Evolutionary conservation across 2,888 invertebrate genomes (phyloP).

Genomic region (Trilocha varians): DNA sequence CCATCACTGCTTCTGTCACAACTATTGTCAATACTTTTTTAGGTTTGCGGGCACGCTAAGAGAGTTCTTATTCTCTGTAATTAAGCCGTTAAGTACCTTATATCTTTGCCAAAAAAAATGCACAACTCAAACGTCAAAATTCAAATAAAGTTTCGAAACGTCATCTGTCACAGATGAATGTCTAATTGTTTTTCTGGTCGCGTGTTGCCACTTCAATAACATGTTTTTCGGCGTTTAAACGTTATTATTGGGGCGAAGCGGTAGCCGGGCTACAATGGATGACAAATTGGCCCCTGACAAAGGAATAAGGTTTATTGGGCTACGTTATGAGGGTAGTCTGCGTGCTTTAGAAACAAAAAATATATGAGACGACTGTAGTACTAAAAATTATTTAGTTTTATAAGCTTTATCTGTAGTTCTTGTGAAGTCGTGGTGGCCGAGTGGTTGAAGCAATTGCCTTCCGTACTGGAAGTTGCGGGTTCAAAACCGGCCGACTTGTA

Average conservation of each 20-base stretch:
- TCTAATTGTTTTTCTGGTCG: conserved; percentile 59
- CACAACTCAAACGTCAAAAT: conserved; percentile 12
- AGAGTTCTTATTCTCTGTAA: no score
- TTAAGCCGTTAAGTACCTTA: no score
- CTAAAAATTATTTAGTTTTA: background rate
- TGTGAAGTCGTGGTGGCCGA: no score
- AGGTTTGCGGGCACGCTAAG: no score
- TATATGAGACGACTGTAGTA: conserved; percentile 18
- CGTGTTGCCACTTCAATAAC: conserved; percentile 55
- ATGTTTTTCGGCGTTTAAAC: conserved; percentile 27
- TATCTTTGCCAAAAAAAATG: conserved; percentile 8
- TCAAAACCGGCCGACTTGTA: no score
- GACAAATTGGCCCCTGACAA: conserved; percentile 66
- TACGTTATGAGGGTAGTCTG: conserved; percentile 61
- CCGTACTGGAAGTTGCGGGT: no score
- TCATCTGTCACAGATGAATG: conserved; percentile 29
- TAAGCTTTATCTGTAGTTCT: background rate
- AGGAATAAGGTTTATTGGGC: conserved; percentile 67
- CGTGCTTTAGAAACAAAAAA: conserved; percentile 32
- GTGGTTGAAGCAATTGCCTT: no score
- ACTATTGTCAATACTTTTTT: no score
- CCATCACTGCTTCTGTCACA: no score
- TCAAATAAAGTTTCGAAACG: conserved; percentile 13
- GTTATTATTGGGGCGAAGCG: conserved; percentile 6
- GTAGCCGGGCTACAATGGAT: conserved; percentile 47